Conservation (phyloP, 2,888 invertebrate species). For the Habroteleia sp. region DNA sequence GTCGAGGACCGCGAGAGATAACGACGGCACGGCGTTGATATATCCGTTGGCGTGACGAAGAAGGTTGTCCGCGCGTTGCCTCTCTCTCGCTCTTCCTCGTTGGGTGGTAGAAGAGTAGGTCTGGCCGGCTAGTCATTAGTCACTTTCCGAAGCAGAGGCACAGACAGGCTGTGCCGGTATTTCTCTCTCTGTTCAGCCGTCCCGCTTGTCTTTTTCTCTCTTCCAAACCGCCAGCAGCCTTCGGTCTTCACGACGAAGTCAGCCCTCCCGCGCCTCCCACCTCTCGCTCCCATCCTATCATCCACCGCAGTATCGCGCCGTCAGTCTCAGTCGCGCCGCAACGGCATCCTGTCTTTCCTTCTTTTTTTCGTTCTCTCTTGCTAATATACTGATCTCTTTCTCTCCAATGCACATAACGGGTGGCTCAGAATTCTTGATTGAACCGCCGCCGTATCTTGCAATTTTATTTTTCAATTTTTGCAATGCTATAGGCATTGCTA, state of each 20-base stretch:
- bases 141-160: conserved; percentile 81
- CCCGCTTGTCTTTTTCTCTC: conserved; percentile 38
- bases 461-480: too few species aligned
- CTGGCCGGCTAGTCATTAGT: conserved; percentile 80
- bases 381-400: conserved; percentile 34
- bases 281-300: conserved; percentile 31
- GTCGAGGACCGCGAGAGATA: conserved; percentile 65
- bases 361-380: conserved; percentile 62
- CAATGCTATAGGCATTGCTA: too few species aligned
- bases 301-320: conserved; percentile 60
- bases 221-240: conserved; percentile 62
- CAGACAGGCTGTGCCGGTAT: conserved; percentile 78
- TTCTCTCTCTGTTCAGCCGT: conserved; percentile 64
- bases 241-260: conserved; percentile 60
- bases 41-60: conserved; percentile 57
- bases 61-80: conserved; percentile 67
- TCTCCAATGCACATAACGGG: conserved; percentile 58
- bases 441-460: too few species aligned
- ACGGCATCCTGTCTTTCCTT: conserved; percentile 61
- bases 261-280: conserved; percentile 51
- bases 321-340: conserved; percentile 62
- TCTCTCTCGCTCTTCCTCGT: conserved; percentile 68
- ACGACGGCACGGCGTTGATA: conserved; percentile 62
- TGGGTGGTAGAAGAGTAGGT: conserved; percentile 77
- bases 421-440: conserved; percentile 8